These are phyloP conservation scores for Onthophagus sagittarius DNA, from an alignment of 2,888 invertebrate species.

Conservation along the genomic window DNA sequence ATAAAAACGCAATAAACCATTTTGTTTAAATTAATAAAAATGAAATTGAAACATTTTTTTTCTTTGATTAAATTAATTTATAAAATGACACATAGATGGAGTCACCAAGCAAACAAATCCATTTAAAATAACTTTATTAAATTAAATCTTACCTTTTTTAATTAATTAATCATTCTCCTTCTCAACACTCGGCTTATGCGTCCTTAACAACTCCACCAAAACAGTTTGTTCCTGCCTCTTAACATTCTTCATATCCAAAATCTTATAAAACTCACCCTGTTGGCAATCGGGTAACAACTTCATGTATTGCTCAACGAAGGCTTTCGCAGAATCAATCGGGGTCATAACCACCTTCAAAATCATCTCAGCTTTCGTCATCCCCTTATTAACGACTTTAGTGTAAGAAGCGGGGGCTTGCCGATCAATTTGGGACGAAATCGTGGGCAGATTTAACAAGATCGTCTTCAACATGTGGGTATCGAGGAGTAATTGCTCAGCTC, in stretches of 20 bases:
- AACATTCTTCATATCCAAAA: constrained; percentile 89
- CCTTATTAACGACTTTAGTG: constrained; percentile 66
- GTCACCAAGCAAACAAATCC: too few relatives aligned
- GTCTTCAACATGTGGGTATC: constrained; percentile 95
- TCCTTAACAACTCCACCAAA: constrained; percentile 57
- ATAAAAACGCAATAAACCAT: too few relatives aligned
- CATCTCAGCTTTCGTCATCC: constrained; percentile 98
- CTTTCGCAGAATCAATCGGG: constrained; percentile 73
- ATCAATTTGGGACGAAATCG: constrained; percentile 82
- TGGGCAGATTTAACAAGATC: constrained; percentile 89
- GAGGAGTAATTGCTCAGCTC: constrained; percentile 90
- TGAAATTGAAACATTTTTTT: too few relatives aligned
- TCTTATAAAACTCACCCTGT: constrained; percentile 86
- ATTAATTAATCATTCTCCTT: constrained; percentile 17
- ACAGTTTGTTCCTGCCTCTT: constrained; percentile 57
- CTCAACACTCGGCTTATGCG: constrained; percentile 36
- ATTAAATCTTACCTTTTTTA: background rate
- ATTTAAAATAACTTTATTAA: background rate
- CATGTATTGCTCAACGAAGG: constrained; percentile 84
- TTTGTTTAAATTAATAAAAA: too few relatives aligned
- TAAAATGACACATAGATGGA: too few relatives aligned
- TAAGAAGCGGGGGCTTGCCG: constrained; percentile 87
- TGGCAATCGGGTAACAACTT: constrained; percentile 89
- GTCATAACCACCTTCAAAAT: constrained; percentile 98
- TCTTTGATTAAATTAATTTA: too few relatives aligned